These are phyloP conservation scores for Pseudochirops corinnae DNA, from an alignment of 2,797 vertebrate species.

Conservation along the genomic window DNA sequence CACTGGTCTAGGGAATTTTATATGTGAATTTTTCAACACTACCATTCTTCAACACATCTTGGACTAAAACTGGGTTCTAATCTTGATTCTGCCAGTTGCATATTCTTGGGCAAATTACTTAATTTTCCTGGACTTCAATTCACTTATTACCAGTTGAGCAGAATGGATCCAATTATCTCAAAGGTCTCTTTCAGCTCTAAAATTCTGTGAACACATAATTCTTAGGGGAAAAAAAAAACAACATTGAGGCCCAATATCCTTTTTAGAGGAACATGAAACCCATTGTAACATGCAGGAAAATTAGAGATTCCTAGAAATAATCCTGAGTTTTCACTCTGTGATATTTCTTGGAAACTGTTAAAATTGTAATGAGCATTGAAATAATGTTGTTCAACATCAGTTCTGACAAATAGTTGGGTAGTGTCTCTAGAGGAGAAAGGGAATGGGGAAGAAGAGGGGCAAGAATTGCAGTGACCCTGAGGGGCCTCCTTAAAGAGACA, in stretches of 20 bases:
- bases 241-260: background rate
- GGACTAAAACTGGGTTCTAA: background rate
- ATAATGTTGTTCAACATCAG: background rate
- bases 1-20: background rate
- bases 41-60: background rate
- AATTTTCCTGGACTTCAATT: background rate
- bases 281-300: background rate
- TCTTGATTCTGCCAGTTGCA: background rate
- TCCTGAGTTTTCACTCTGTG: fast-evolving
- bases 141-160: background rate
- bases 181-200: background rate
- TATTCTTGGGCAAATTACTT: background rate
- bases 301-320: background rate
- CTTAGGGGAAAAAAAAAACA: background rate
- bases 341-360: background rate
- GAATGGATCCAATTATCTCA: background rate
- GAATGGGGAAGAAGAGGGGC: background rate
- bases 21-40: background rate
- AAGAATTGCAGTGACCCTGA: background rate
- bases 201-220: background rate
- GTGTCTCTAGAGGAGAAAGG: background rate
- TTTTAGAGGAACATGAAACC: background rate
- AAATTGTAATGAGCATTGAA: background rate
- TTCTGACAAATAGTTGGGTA: background rate
- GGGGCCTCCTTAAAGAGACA: background rate